phyloP scores from a whole-genome alignment of 2,797 vertebrate species.

The Enteromius viviparus region DNA sequence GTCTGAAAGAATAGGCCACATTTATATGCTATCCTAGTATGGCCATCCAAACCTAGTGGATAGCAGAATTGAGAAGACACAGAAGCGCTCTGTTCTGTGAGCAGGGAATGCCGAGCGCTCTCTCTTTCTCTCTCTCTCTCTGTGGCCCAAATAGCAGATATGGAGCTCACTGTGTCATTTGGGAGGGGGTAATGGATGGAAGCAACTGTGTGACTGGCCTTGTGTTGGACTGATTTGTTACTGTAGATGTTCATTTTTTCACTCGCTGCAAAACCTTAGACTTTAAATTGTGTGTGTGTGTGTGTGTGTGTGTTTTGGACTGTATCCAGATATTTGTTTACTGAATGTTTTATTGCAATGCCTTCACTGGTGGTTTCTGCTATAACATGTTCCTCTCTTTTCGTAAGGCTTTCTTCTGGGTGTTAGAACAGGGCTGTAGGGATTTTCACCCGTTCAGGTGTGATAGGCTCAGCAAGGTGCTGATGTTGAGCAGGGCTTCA shows the following conservation, averaged over 20 bases:
- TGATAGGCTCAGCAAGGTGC: neutral
- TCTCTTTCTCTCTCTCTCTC: constrained; percentile 31
- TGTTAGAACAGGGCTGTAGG: neutral
- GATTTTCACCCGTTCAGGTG: neutral
- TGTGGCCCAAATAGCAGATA: constrained; percentile 67
- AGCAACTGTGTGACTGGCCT: constrained; percentile 57
- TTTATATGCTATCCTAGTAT: constrained; percentile 82
- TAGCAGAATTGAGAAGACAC: constrained; percentile 80
- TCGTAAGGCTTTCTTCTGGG: neutral
- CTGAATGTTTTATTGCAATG: neutral
- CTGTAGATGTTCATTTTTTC: constrained; percentile 61
- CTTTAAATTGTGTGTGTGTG: constrained; percentile 24
- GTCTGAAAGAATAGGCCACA: constrained; percentile 75
- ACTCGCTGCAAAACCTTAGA: constrained; percentile 30
- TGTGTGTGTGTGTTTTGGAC: neutral
- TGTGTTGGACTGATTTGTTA: constrained; percentile 67
- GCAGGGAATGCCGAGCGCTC: constrained; percentile 57
- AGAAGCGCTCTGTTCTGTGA: constrained; percentile 81
- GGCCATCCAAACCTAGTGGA: constrained; percentile 73
- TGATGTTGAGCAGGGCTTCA: neutral
- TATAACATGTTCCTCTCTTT: neutral
- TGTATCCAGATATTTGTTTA: neutral
- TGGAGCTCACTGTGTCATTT: constrained; percentile 62
- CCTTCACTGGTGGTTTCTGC: neutral
- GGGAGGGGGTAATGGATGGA: constrained; percentile 65